Evolutionary conservation across 1,140 invertebrate genomes (phyloP).

Genomic region (Drosophila azteca): DNA sequence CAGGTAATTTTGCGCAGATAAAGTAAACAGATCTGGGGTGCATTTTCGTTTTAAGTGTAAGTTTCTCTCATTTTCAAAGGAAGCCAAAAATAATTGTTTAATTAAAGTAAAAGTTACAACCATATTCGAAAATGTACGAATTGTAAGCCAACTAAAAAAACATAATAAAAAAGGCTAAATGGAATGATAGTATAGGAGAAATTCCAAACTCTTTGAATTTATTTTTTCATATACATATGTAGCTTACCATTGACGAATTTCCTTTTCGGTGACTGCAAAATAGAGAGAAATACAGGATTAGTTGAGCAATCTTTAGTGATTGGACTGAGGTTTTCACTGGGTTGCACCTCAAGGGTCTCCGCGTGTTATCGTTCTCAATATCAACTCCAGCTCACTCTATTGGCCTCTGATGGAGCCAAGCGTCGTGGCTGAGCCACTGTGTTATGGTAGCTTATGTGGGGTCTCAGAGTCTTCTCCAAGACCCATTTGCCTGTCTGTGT

Average conservation of each 20-base stretch:
- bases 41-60: too few species aligned
- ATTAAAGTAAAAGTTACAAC: too few species aligned
- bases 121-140: too few species aligned
- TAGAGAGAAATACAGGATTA: constrained; percentile 26
- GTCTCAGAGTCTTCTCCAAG: constrained; percentile 9
- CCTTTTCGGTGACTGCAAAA: constrained; percentile 91
- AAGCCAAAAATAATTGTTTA: too few species aligned
- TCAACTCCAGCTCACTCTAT: neutral
- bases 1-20: neutral
- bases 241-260: constrained; percentile 93
- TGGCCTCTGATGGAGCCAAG: constrained; percentile 9
- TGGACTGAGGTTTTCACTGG: constrained; percentile 14
- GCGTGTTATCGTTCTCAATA: too few species aligned
- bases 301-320: constrained; percentile 17
- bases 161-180: too few species aligned
- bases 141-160: too few species aligned
- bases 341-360: constrained; percentile 5
- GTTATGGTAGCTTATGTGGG: constrained; percentile 55
- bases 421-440: constrained; percentile 54
- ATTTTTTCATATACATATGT: neutral
- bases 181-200: too few species aligned
- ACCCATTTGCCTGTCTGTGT: too few species aligned
- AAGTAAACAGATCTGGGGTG: too few species aligned
- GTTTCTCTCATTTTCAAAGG: too few species aligned
- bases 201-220: neutral